These are phyloP conservation scores for Vannuccia rotundouncinata DNA, from an alignment of 2,888 invertebrate species.

Conservation along the genomic window DNA sequence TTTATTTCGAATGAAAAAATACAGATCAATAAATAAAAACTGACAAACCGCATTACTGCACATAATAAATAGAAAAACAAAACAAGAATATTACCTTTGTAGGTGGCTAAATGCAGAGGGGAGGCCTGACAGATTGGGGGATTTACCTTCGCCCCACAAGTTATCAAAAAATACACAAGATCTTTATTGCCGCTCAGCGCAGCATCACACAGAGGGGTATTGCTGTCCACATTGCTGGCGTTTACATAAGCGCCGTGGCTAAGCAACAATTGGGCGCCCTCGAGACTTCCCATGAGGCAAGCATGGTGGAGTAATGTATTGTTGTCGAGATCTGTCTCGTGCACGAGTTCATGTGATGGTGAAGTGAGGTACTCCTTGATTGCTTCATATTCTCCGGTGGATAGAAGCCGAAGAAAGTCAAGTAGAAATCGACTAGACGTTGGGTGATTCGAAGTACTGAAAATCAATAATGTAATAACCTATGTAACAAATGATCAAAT, in stretches of 20 bases:
- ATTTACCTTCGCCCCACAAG: background rate
- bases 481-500: too few species aligned
- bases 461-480: too few species aligned
- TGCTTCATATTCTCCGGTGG: background rate
- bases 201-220: background rate
- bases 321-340: background rate
- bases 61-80: too few species aligned
- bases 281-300: background rate
- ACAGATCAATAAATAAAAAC: too few species aligned
- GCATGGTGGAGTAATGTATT: background rate
- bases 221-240: background rate
- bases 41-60: too few species aligned
- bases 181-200: background rate
- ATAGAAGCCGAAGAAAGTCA: background rate
- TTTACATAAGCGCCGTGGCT: background rate
- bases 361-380: background rate
- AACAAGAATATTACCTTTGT: too few species aligned
- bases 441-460: too few species aligned
- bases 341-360: background rate
- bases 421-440: background rate
- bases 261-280: background rate
- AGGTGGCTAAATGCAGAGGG: background rate
- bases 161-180: background rate
- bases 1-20: too few species aligned
- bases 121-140: background rate